Evolutionary conservation across 2,888 invertebrate genomes (phyloP), one percentile per base, ranked within the genome.

Genomic region (Orthosia cruda): DNA sequence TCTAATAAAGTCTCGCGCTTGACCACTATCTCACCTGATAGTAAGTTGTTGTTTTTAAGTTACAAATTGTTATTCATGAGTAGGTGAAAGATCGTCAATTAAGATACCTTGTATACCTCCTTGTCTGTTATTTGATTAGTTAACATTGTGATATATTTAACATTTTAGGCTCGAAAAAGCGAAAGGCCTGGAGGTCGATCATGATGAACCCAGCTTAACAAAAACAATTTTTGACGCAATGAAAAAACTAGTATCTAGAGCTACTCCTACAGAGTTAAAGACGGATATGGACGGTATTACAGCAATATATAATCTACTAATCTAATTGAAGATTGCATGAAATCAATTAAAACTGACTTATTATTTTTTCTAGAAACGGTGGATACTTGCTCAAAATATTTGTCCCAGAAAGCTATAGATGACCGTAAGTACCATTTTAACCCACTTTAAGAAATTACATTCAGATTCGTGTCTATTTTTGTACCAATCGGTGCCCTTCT

Each of bases 161-260:
- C 54, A 69, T 76, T 49, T 66, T 63, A 96, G 96, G 20, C 89
- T 96, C 11, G 92, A 93, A 70, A 65, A 87, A 11, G 90, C 95
- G 7, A 92, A 86, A 80, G 91, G 93, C 3, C 83, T 96, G 4
- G 93, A 93, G 49, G 85, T 82, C n/a, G 92, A 94, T 74, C 93
- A 94, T 66, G 94, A 94, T 58, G 95, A 96, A 75, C 94, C 94
- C 0, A 91, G 91, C 80, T 84, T 96, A 61, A 90, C 95, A 9
- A 90, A 94, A 84, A 87, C 87, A 73, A 93, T 96, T 45, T 87
- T 92, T 74, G 83, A 87, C 0, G 79, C 83, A 45, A 81, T 96
- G 20, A 74, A 88, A 0, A 90, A 90, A 65, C 13, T 91, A 1
- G 90, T 92, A 15, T 86, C 85, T 4, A 71, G 59, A 11, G 71